Conservation (phyloP, 2,113 vertebrate species). For the Symphodus melops region DNA sequence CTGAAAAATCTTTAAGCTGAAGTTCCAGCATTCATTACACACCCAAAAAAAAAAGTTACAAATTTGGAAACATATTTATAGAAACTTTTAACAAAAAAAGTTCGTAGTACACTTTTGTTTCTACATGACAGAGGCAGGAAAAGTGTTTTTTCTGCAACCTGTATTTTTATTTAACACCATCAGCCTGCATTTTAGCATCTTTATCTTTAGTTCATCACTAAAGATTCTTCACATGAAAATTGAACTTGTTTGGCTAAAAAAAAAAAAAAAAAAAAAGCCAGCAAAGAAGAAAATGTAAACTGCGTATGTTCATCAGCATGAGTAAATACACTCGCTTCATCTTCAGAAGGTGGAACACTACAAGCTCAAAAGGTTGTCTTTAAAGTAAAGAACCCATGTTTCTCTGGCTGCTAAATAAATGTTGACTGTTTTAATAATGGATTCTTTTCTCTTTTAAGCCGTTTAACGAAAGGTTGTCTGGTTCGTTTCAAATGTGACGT, state of each 20-base stretch:
- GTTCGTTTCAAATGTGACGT: too few species aligned
- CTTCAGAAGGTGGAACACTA: too few species aligned
- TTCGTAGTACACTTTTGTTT: not conserved
- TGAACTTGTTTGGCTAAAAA: not conserved
- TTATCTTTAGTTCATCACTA: not conserved
- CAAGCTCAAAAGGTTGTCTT: too few species aligned
- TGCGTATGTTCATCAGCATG: too few species aligned
- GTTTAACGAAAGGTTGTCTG: too few species aligned
- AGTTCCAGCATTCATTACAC: not conserved
- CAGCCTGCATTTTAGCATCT: slow-evolving; percentile 28
- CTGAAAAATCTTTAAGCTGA: not conserved
- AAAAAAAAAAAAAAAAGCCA: too few species aligned
- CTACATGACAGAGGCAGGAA: slow-evolving; percentile 10
- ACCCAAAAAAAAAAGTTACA: not conserved
- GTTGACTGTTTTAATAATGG: too few species aligned
- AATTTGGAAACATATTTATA: not conserved
- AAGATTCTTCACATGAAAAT: slow-evolving; percentile 15
- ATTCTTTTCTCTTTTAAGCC: too few species aligned
- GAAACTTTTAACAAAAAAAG: not conserved
- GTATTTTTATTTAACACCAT: slow-evolving; percentile 23
- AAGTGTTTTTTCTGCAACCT: slow-evolving; percentile 13
- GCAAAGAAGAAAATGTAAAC: too few species aligned
- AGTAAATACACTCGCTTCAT: too few species aligned
- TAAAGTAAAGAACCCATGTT: too few species aligned
- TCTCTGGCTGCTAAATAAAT: too few species aligned